Evolutionary conservation across 92 coral and sea anemone species (phyloP).

Genomic region (Porites lobata): DNA sequence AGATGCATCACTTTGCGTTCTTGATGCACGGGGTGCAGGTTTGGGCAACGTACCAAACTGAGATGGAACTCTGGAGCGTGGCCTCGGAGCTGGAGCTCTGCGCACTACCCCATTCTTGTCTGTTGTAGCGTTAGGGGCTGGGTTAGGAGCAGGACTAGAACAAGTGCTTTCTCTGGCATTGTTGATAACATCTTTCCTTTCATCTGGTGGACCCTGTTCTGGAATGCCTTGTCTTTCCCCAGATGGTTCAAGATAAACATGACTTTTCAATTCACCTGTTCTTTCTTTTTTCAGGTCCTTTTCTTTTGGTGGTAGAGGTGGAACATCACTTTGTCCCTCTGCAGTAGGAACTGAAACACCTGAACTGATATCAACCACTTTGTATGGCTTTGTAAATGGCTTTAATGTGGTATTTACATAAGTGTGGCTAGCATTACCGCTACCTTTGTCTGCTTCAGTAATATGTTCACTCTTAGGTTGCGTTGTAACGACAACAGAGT

Average conservation of each 20-base stretch:
- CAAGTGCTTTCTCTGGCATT: conserved; percentile 44
- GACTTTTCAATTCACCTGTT: conserved; percentile 56
- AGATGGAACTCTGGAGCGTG: conserved; percentile 79
- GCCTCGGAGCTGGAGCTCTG: conserved; percentile 85
- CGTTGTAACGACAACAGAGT: not conserved
- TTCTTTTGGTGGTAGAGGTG: conserved; percentile 89
- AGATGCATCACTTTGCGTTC: conserved; percentile 36
- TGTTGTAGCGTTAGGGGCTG: conserved; percentile 26
- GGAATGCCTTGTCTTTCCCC: conserved; percentile 58
- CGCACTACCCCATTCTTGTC: conserved; percentile 33
- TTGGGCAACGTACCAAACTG: conserved; percentile 82
- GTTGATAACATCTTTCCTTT: conserved; percentile 4
- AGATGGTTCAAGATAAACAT: conserved; percentile 86
- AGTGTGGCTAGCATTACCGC: conserved; percentile 49
- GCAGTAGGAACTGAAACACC: conserved; percentile 63
- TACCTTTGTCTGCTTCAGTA: conserved; percentile 56
- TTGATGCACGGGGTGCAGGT: conserved; percentile 80
- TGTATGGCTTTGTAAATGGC: conserved; percentile 83
- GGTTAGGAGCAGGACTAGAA: conserved; percentile 20
- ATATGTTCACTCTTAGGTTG: conserved; percentile 55
- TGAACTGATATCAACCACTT: conserved; percentile 89
- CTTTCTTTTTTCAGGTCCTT: conserved; percentile 66
- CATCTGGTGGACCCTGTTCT: conserved; percentile 29
- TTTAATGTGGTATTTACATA: conserved; percentile 69
- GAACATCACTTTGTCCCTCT: conserved; percentile 54